A percentile compares a stretch with the other conserved stretches of the same genome.
Conservation (phyloP, 2,888 invertebrate species). For the Netelia inedita region DNA sequence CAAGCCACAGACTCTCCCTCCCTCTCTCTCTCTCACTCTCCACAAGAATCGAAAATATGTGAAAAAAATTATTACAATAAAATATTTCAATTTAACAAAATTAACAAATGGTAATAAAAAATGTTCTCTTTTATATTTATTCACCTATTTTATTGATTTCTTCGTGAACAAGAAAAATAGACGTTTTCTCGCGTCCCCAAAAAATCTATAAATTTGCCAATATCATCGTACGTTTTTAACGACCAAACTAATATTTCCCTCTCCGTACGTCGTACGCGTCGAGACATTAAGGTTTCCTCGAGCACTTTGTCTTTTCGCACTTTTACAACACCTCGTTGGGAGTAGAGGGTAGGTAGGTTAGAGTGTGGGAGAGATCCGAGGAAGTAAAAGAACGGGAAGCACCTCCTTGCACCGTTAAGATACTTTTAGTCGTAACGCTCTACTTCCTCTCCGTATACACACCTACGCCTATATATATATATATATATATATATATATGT, state of each 20-base stretch:
- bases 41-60: neutral
- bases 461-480: slow-evolving; percentile 3
- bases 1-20: neutral
- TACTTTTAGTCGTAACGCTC: slow-evolving; percentile 71
- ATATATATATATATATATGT: slow-evolving; percentile 5
- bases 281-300: slow-evolving; percentile 37
- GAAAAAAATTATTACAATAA: neutral
- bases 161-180: neutral
- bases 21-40: neutral
- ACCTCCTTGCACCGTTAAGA: slow-evolving; percentile 62
- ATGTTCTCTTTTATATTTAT: neutral
- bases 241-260: slow-evolving; percentile 1
- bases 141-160: neutral
- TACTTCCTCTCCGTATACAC: slow-evolving; percentile 17
- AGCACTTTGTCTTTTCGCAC: slow-evolving; percentile 61
- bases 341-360: no score
- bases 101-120: neutral
- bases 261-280: neutral
- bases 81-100: neutral
- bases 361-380: neutral
- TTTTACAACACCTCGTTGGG: slow-evolving; percentile 38
- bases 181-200: neutral
- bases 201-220: neutral
- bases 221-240: neutral
- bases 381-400: slow-evolving; percentile 34